These are phyloP conservation scores for Caerostris darwini DNA, from an alignment of 1,140 invertebrate genomes.

Conservation along the genomic window DNA sequence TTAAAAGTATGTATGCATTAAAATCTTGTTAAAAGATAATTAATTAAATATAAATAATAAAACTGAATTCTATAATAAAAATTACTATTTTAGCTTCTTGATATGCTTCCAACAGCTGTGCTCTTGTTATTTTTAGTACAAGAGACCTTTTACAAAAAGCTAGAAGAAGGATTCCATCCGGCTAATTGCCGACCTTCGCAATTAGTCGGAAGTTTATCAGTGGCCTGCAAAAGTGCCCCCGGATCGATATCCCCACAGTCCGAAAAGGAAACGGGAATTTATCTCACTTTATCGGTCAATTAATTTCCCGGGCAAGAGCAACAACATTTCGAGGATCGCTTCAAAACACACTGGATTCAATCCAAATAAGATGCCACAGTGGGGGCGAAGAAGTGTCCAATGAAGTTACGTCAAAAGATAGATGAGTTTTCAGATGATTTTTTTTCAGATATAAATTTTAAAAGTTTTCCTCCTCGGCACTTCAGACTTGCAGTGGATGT, in stretches of 20 bases:
- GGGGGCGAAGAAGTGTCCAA: slow-evolving; percentile 57
- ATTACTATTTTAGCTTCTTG: too few species aligned
- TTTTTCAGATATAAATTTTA: slow-evolving; percentile 73
- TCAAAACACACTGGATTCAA: neutral
- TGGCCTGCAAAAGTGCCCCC: too few species aligned
- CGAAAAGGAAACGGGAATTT: slow-evolving; percentile 25
- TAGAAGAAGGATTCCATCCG: neutral
- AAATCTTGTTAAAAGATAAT: too few species aligned
- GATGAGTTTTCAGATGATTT: too few species aligned
- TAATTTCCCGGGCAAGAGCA: slow-evolving; percentile 51
- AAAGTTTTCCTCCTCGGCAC: slow-evolving; percentile 3
- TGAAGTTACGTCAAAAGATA: slow-evolving; percentile 74
- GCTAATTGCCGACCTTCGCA: neutral
- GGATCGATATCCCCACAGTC: slow-evolving; percentile 20
- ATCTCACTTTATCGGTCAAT: slow-evolving; percentile 64
- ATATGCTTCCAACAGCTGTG: too few species aligned
- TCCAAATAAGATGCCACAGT: slow-evolving; percentile 60
- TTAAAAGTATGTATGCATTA: too few species aligned
- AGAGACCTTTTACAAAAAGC: too few species aligned
- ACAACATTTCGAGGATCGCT: neutral
- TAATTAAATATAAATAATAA: too few species aligned
- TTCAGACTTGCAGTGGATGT: neutral
- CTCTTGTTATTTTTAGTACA: too few species aligned
- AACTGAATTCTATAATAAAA: too few species aligned
- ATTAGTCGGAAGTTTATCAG: slow-evolving; percentile 1